Base-by-base conservation (phyloP, 2,113 vertebrate species). In the Stigmatopora argus region DNA sequence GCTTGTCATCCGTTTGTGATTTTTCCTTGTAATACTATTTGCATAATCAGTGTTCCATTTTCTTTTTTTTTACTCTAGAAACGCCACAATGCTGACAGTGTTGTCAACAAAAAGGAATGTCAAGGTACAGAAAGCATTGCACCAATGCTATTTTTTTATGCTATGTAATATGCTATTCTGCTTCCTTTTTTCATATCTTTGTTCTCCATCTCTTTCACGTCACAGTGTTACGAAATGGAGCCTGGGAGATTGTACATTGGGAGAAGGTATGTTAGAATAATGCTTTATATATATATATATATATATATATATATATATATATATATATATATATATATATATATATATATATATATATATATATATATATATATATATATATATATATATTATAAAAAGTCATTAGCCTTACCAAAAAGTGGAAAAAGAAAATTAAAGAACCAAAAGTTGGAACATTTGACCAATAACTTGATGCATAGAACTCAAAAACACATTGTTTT, bases 241-340 rank as follows among this genome's bases (percentile, higher is more conserved):
- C 96, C 68, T 98, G 97, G 97, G 96, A 98, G 89, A 97, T 98
- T 78, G 95, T 98, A 77, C 95, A 98, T 87, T 99, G 97, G 97
- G 94, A 97, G 88, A 99, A 99, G 95, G 97, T 99, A 92, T 75
- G 81, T 69, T 60, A 26, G 31, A 44, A 56, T 56, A 3, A 56
- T 41, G 26, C 26, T 31, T 31, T 31, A 31, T 31, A 31, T 31
- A 31, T 31, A 31, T 3, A 31, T 31, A 31, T 31, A 31, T 31
- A 3, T 1, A 31, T 31, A 31, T 31, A 31, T 31, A 31, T 31
- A 31, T 31, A 31, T 31, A 31, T 31, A 31, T 31, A 31, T 31
- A 31, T 31, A 31, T 31, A 31, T 31, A 31, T 31, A 31, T 31
- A 31, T 31, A 31, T 31, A 31, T 31, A 31, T 31, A 31, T 31